Conservation (phyloP, 2,113 vertebrate species). For the Canis aureus region DNA sequence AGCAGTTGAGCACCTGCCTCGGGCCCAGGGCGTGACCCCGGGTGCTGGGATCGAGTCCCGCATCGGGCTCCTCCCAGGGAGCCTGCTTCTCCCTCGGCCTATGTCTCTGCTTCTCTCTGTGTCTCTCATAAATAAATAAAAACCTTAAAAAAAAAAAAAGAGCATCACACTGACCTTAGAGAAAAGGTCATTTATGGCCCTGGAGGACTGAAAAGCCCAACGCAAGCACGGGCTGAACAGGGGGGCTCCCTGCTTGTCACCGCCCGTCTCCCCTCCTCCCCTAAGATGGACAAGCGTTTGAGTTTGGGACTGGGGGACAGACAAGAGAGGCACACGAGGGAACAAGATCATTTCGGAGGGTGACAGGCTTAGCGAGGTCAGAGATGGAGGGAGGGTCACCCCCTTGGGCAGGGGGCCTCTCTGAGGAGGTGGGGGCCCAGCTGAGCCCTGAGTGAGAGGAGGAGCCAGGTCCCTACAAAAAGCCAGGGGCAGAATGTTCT, state of each 20-base stretch:
- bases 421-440: neutral
- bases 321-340: neutral
- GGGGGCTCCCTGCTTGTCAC: neutral
- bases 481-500: neutral
- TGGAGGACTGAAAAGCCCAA: neutral
- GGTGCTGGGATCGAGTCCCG: too few species aligned
- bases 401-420: neutral
- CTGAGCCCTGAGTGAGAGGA: neutral
- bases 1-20: too few species aligned
- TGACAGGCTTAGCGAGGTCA: neutral
- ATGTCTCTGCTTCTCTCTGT: too few species aligned
- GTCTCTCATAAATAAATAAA: too few species aligned
- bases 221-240: neutral
- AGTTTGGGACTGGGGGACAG: neutral
- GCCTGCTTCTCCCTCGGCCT: too few species aligned
- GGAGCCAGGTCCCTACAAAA: too few species aligned
- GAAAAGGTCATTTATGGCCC: neutral
- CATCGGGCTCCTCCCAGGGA: too few species aligned
- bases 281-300: neutral
- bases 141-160: neutral
- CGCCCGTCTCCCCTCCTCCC: too few species aligned
- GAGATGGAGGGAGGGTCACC: neutral
- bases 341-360: neutral
- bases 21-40: too few species aligned
- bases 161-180: neutral